Evolutionary conservation across 2,797 vertebrate genomes (phyloP), one percentile per base, ranked within the genome.

Genomic region (Champsocephalus gunnari): DNA sequence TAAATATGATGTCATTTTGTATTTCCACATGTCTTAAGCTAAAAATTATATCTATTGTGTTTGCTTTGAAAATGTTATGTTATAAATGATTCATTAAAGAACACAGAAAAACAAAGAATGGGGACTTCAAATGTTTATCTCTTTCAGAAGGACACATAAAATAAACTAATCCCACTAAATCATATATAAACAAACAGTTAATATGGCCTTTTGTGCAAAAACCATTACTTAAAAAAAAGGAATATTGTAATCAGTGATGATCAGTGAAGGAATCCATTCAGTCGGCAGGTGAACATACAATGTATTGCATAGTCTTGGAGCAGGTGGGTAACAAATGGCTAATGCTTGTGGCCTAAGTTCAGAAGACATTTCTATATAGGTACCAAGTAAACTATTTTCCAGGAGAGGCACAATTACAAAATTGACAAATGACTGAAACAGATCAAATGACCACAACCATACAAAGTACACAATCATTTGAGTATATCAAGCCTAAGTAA

Each of bases 11-110:
- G 1, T 0, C 12, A 12, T 50, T 21, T 62, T 32, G 13, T 57
- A 2, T 73, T 14, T 50, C 67, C 14, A 19, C 19, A 16, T 19
- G 5, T 65, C 58, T 65, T 67, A 63, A 48, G 3, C 0, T 1
- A 51, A 3, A 19, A 49, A 34, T 12, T 3, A 14, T 71, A 2
- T 62, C 34, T 17, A 4, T 7, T 45, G 0, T 51, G 3, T 58
- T 21, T 55, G 10, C 3, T 69, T 59, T 73, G 3, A 69, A 9
- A 66, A 44, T 44, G 0, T n/a, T 45, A 58, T 28, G 41, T 65
- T 58, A 9, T 1, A 51, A 70, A 71, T 3, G 2, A 69, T 65
- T 19, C 57, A 45, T 61, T 32, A 75, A 69, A 73, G 9, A 60
- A 41, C 3, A 53, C 34, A 66, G 28, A 38, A n/a, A 14, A 55